phyloP scores from a whole-genome alignment of 2,888 invertebrate species.

The Serripes groenlandicus region DNA sequence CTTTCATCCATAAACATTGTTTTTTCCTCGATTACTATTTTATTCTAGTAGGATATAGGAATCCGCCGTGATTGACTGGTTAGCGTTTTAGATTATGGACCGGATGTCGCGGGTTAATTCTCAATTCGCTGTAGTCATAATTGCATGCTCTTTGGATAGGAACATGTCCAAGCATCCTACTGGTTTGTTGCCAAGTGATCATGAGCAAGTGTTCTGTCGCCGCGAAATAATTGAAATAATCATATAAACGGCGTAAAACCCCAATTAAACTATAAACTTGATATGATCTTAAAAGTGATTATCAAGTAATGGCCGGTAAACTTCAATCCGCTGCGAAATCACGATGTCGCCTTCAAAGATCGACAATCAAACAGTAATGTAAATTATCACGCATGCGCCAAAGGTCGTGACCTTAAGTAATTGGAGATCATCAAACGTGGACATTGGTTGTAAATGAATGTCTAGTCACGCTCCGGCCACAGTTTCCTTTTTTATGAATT shows the following conservation, averaged over 20 bases:
- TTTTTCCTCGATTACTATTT: no score
- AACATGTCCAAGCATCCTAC: no score
- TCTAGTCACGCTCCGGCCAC: conserved; percentile 7
- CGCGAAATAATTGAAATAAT: neutral
- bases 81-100: no score
- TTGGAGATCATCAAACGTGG: neutral
- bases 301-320: no score
- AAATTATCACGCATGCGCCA: conserved; percentile 26
- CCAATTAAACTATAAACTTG: neutral
- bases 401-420: conserved; percentile 7
- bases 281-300: no score
- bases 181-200: neutral
- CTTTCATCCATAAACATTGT: no score
- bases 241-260: neutral
- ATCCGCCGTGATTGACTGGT: no score
- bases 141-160: no score
- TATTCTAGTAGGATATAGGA: no score
- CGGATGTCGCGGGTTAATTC: no score
- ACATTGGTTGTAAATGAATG: neutral
- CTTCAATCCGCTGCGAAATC: no score
- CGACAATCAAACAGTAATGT: conserved; percentile 1
- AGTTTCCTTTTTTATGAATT: conserved; percentile 1
- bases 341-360: neutral
- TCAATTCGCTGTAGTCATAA: no score
- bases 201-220: neutral